phyloP scores from a whole-genome alignment of 2,888 invertebrate species.

The Petrolisthes cinctipes region DNA sequence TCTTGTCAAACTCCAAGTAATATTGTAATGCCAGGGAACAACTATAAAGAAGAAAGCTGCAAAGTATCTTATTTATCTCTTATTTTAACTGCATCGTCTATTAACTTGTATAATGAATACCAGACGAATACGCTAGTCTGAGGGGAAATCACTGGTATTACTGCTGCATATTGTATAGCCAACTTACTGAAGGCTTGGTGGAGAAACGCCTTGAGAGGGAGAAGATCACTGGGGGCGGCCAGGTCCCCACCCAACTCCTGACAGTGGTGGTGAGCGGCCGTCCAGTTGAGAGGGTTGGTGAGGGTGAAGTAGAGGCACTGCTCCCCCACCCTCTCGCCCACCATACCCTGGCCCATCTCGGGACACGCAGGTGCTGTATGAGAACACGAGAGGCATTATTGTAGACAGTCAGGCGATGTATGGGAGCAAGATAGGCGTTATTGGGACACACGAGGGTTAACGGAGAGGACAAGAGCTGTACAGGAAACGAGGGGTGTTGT shows the following conservation, averaged over 20 bases:
- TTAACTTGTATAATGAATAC: too few relatives aligned
- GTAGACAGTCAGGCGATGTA: neutral
- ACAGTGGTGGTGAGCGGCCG: constrained; percentile 33
- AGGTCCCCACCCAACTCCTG: constrained; percentile 37
- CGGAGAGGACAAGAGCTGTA: neutral
- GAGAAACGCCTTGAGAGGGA: constrained; percentile 39
- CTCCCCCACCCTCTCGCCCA: constrained; percentile 35
- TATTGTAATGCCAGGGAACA: too few relatives aligned
- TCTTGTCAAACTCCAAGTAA: too few relatives aligned
- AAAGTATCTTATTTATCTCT: too few relatives aligned
- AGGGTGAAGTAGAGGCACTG: constrained; percentile 47
- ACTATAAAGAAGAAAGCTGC: too few relatives aligned
- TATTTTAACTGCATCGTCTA: too few relatives aligned
- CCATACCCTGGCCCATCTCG: constrained; percentile 39
- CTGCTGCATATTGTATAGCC: neutral
- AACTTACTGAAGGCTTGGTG: constrained; percentile 37
- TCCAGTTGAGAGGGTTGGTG: constrained; percentile 39
- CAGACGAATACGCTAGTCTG: neutral
- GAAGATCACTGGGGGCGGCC: constrained; percentile 38
- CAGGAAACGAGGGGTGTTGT: neutral
- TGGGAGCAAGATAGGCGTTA: too few relatives aligned
- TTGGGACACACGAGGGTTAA: neutral
- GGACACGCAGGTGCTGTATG: constrained; percentile 41
- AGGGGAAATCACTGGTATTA: neutral
- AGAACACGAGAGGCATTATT: neutral